A percentile compares a stretch with the other conserved stretches of the same genome.
phyloP scores from a whole-genome alignment of 2,113 vertebrate genomes.

The Falcunculus frontatus region DNA sequence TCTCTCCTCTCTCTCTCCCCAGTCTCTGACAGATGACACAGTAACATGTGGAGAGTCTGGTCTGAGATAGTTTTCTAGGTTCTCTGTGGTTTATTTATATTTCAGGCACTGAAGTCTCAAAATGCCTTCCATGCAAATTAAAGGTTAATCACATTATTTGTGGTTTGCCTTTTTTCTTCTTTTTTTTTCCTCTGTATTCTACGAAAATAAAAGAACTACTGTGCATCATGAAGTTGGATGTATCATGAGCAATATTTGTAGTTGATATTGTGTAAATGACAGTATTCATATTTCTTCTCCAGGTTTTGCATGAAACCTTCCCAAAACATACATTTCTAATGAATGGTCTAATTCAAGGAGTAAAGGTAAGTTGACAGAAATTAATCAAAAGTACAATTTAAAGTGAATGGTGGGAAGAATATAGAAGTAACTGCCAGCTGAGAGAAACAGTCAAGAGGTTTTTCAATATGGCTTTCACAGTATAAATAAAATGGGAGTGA shows the following conservation, averaged over 20 bases:
- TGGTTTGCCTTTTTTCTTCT: neutral
- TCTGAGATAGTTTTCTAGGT: neutral
- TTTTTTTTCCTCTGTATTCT: neutral
- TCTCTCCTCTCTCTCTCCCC: neutral
- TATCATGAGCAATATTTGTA: neutral
- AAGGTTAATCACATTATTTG: neutral
- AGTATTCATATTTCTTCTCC: neutral
- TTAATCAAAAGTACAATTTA: neutral
- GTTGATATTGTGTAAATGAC: neutral
- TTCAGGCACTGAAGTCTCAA: neutral
- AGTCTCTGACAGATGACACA: neutral
- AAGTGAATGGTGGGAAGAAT: neutral
- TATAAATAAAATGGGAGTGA: neutral
- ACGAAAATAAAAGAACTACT: neutral
- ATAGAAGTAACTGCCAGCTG: neutral
- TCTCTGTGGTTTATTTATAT: neutral
- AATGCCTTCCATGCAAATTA: neutral
- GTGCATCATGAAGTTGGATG: neutral
- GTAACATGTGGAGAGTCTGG: neutral
- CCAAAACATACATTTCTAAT: slow-evolving; percentile 89
- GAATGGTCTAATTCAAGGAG: slow-evolving; percentile 88
- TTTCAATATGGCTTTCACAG: neutral
- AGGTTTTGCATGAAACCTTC: slow-evolving; percentile 87
- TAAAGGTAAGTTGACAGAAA: slow-evolving; percentile 73
- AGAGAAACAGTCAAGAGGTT: neutral